Conservation (phyloP, 2,888 invertebrate species). For the Drosophila putrida region DNA sequence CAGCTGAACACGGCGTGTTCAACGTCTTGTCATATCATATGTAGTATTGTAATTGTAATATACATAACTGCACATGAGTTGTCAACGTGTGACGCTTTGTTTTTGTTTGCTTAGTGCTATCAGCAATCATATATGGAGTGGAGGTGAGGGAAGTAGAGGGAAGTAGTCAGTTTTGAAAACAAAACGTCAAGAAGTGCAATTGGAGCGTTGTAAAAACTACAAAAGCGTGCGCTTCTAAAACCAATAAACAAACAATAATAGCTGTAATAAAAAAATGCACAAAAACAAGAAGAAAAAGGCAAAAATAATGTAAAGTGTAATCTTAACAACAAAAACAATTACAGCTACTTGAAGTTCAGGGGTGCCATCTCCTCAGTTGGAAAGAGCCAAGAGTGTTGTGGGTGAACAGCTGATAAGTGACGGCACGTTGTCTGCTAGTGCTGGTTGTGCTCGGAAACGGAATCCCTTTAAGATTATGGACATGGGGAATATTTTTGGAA, state of each 20-base stretch:
- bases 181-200: conserved; percentile 48
- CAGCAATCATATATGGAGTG: conserved; percentile 9
- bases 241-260: conserved; percentile 50
- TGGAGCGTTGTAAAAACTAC: conserved; percentile 48
- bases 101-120: conserved; percentile 49
- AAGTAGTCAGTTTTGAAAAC: conserved; percentile 53
- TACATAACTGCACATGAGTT: conserved; percentile 52
- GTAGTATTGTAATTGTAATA: background rate
- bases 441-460: conserved; percentile 6
- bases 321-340: conserved; percentile 13
- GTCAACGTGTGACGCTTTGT: conserved; percentile 62
- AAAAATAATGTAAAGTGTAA: conserved; percentile 10
- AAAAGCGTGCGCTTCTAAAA: conserved; percentile 45
- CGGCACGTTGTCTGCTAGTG: conserved; percentile 58
- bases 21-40: conserved; percentile 18
- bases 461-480: conserved; percentile 10
- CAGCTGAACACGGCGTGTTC: conserved; percentile 44
- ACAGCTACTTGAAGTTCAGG: conserved; percentile 65
- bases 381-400: no score
- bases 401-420: conserved; percentile 22
- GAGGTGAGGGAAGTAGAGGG: background rate
- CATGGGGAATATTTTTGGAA: conserved; percentile 15
- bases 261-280: conserved; percentile 18
- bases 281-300: conserved; percentile 29
- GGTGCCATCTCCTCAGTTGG: background rate